phyloP scores from a whole-genome alignment of 1,140 invertebrate species.

The Tetragonula clypearis region DNA sequence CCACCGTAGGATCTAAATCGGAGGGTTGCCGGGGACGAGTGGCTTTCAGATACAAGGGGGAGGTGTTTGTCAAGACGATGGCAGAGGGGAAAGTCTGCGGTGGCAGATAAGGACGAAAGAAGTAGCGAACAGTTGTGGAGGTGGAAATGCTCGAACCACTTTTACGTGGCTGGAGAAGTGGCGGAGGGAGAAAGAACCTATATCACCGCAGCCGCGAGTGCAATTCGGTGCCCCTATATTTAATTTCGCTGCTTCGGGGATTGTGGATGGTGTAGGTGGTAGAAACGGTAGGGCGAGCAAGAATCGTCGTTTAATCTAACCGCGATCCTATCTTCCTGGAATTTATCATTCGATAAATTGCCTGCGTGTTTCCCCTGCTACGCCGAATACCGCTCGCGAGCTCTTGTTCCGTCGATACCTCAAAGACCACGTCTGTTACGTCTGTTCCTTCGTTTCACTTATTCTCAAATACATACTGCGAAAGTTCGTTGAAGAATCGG shows the following conservation, averaged over 20 bases:
- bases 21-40: slow-evolving; percentile 65
- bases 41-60: slow-evolving; percentile 72
- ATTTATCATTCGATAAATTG: slow-evolving; percentile 83
- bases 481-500: too few species aligned
- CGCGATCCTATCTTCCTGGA: slow-evolving; percentile 79
- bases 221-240: slow-evolving; percentile 80
- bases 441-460: too few species aligned
- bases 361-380: slow-evolving; percentile 2
- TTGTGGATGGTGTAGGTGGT: slow-evolving; percentile 63
- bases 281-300: slow-evolving; percentile 62
- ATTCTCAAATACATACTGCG: too few species aligned
- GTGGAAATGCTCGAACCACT: slow-evolving; percentile 44
- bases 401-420: slow-evolving; percentile 47
- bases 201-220: slow-evolving; percentile 72
- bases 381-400: slow-evolving; percentile 18
- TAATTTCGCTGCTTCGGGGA: slow-evolving; percentile 75
- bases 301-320: slow-evolving; percentile 82
- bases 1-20: slow-evolving; percentile 59
- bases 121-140: slow-evolving; percentile 38
- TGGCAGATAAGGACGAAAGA: slow-evolving; percentile 75
- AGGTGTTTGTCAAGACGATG: slow-evolving; percentile 73
- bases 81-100: slow-evolving; percentile 73
- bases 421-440: background rate
- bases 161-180: slow-evolving; percentile 22
- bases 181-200: slow-evolving; percentile 47